Evolutionary conservation across 2,797 vertebrate genomes (phyloP).

Genomic region (Choloepus didactylus): DNA sequence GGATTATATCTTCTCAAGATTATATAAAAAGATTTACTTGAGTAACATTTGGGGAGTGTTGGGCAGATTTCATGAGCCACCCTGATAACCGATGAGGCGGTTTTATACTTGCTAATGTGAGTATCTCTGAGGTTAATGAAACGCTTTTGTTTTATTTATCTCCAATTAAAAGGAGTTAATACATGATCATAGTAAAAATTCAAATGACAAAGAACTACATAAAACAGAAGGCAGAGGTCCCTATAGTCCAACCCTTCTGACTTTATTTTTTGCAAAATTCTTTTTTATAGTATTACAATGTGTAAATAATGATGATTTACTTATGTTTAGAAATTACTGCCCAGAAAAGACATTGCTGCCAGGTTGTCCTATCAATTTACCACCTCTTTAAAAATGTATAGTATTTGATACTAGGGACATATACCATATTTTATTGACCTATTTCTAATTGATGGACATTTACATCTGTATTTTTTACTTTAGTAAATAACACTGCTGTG

Average conservation of each 20-base stretch:
- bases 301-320: not conserved
- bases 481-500: not conserved
- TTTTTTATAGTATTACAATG: not conserved
- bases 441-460: not conserved
- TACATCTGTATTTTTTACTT: not conserved
- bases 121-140: not conserved
- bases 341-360: not conserved
- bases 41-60: not conserved
- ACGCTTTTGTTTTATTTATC: not conserved
- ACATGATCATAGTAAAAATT: slow-evolving; percentile 31
- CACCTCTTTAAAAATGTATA: not conserved
- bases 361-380: not conserved
- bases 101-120: not conserved
- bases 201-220: not conserved
- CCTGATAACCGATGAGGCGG: not conserved
- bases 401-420: not conserved
- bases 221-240: not conserved
- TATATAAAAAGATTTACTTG: not conserved
- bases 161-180: not conserved
- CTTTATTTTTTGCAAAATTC: slow-evolving; percentile 25
- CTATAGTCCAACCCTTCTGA: not conserved
- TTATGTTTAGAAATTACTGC: not conserved
- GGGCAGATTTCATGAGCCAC: not conserved
- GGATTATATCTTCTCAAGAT: not conserved
- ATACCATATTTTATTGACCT: not conserved